Evolutionary conservation across 2,888 invertebrate genomes (phyloP), one percentile per base, ranked within the genome.

Genomic region (Platycnemis pennipes): DNA sequence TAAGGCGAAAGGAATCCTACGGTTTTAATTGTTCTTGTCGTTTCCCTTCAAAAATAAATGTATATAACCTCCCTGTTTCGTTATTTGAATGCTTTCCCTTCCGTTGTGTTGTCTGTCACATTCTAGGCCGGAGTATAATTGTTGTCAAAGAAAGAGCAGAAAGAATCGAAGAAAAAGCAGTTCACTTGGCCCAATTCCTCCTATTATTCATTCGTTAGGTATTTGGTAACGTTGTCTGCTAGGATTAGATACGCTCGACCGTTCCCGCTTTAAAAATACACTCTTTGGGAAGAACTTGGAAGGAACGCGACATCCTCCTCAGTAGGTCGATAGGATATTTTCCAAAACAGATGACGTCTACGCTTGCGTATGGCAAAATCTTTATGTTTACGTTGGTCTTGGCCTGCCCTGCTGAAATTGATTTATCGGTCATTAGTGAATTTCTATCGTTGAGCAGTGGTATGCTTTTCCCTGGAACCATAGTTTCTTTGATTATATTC

Each of bases 241-340:
- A n/a, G n/a, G 45, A 91, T 91, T 44, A 44, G 87, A 87, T 44
- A 19, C 63, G 44, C 63, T 44, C 63, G 56, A 63, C 56, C 63
- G 77, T 91, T 63, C 44, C 26, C 26, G 63, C 91, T 91, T 91
- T 91, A 91, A 91, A 91, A 91, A 91, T 91, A 91, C 63, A 91
- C 91, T 26, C n/a, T 91, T 91, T 91, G 63, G 89, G 37, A 89
- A 89, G 89, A 89, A 56, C 42, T 49, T 89, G 89, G 91, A 91
- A 44, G 26, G 44, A 19, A 42, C 87, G n/a, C 45, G 87, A 44
- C 45, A 87, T 69, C 91, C 91, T 69, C 91, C 91, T 91, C 44
- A 69, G 56, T 91, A 69, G 91, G 91, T 91, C 91, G 91, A 63
- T 26, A 63, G 91, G 91, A 91, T 69, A 91, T 91, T 63, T 63